Conservation (phyloP, 2,113 vertebrate genomes). For the Murina feae region DNA sequence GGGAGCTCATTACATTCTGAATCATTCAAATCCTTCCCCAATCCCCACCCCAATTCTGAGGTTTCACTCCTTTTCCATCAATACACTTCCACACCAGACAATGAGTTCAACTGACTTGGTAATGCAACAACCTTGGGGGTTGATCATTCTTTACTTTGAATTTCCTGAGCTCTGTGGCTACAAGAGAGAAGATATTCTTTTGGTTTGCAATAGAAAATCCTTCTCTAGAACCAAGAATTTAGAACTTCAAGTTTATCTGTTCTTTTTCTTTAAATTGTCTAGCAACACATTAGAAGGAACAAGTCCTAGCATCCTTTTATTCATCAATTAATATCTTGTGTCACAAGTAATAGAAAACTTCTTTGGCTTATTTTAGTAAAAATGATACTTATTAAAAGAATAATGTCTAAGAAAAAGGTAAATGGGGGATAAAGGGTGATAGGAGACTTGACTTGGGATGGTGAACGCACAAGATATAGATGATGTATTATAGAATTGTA, state of each 20-base stretch:
- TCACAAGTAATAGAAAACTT: neutral
- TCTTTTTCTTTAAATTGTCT: neutral
- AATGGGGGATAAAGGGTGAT: too few species aligned
- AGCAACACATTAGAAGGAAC: neutral
- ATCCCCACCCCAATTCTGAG: neutral
- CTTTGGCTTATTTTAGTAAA: neutral
- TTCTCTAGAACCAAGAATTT: neutral
- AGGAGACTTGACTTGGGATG: too few species aligned
- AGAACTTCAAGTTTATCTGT: neutral
- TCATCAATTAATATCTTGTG: neutral
- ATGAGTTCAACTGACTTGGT: neutral
- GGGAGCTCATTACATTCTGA: neutral
- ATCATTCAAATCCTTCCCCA: neutral
- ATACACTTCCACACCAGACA: neutral
- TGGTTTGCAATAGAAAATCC: neutral
- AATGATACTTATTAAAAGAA: neutral
- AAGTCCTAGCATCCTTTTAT: neutral
- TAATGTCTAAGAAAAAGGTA: neutral
- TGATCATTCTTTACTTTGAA: neutral
- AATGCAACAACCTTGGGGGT: neutral
- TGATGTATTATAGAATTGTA: too few species aligned
- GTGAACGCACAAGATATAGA: too few species aligned
- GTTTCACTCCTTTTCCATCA: neutral
- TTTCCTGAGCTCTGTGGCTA: neutral
- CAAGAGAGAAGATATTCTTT: neutral